Evolutionary conservation across 2,797 vertebrate species (phyloP), one percentile per base, ranked within the genome.

Genomic region (Luscinia megarhynchos): DNA sequence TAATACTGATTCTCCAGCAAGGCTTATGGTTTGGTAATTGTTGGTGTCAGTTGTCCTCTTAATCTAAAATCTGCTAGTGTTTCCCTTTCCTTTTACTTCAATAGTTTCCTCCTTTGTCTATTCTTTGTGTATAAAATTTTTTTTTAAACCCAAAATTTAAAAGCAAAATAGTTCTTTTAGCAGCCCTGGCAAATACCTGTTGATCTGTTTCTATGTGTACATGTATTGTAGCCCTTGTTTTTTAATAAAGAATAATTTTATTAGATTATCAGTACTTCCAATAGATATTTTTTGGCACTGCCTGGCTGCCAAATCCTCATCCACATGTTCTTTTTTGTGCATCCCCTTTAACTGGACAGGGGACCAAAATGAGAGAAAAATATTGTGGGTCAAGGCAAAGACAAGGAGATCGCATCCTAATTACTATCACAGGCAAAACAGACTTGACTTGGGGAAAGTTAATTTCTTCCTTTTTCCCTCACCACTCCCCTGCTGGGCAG

Each of bases 401-500:
- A 38, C 12, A 51, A 29, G 22, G 30, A 46, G 11, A 30, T 63
- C 32, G 26, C 14, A 6, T 50, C 29, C 13, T 34, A 29, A 34
- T 73, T 40, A 16, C 26, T 36, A 46, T 66, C 41, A 46, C 2
- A 22, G 68, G n/a, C 48, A 75, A 67, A 80, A 26, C 43, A 75
- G 58, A 40, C 4, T 12, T 75, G 62, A 19, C 30, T n/a, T 45
- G 20, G 29, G 53, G 13, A 75, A 61, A 61, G 36, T 27, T 55
- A 50, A 63, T 41, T 89, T 34, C 20, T 70, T 68, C 34, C 17
- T 38, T 79, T 41, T 40, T 3, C 15, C 26, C 30, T 85, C 40
- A 30, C 17, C 13, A 30, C 4, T 6, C 16, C 11, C 1, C 4
- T 2, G 4, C 16, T 2, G 3, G 26, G 40, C 57, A 64, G 22